These are phyloP conservation scores for Coecobrya sp. DNA, from an alignment of 2,888 invertebrate genomes.

Conservation along the genomic window DNA sequence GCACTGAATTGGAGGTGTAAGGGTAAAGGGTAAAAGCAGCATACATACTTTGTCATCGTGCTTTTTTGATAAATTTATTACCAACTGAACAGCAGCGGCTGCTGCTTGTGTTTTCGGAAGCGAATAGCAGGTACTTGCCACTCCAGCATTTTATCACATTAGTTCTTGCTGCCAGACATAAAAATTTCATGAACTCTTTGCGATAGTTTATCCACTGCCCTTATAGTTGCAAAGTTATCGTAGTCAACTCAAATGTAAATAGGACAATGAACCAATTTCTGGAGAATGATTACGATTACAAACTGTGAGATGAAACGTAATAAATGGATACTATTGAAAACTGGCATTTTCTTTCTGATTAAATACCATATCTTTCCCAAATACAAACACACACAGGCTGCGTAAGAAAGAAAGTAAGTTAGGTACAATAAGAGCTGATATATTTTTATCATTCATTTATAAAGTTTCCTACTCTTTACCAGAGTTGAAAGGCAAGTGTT, in stretches of 20 bases:
- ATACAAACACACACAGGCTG: background rate
- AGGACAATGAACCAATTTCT: constrained; percentile 50
- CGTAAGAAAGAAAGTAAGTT: no score
- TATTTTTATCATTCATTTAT: constrained; percentile 35
- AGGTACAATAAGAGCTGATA: background rate
- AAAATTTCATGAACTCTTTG: background rate
- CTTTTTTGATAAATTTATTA: background rate
- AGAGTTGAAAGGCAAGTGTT: background rate
- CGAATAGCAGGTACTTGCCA: background rate
- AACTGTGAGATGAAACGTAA: constrained; percentile 13
- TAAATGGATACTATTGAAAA: constrained; percentile 9
- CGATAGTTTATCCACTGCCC: background rate
- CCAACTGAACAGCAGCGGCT: background rate
- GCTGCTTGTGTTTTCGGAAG: background rate
- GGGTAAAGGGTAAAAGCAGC: background rate
- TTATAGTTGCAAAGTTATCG: constrained; percentile 35
- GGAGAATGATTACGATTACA: constrained; percentile 10
- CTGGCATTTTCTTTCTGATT: constrained; percentile 41
- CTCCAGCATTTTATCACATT: background rate
- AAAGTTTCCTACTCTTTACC: background rate
- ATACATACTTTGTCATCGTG: background rate
- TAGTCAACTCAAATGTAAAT: constrained; percentile 58
- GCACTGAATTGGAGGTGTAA: background rate
- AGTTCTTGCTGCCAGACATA: background rate
- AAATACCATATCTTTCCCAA: background rate